phyloP scores from a whole-genome alignment of 2,797 vertebrate species.

The Poeciliopsis gracilis region DNA sequence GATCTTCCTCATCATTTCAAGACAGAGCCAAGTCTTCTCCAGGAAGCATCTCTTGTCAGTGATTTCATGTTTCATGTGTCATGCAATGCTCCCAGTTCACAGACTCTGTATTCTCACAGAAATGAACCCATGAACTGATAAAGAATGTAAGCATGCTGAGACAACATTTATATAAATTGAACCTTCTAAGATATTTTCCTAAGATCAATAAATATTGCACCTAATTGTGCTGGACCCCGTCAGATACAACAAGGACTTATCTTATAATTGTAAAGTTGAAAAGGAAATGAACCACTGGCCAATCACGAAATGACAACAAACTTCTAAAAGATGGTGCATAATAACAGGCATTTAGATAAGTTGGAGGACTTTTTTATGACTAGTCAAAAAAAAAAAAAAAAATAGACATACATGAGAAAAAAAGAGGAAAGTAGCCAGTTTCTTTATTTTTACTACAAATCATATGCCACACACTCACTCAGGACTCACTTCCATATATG shows the following conservation, averaged over 20 bases:
- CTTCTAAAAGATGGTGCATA: conserved; percentile 34
- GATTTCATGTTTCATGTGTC: too few species aligned
- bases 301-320: conserved; percentile 4
- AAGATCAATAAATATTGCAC: too few species aligned
- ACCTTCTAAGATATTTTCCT: too few species aligned
- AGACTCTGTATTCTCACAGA: too few species aligned
- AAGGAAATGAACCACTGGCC: background rate
- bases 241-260: background rate
- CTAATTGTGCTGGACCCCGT: too few species aligned
- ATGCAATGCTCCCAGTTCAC: too few species aligned
- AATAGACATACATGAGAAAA: conserved; percentile 23
- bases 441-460: conserved; percentile 39
- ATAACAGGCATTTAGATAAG: conserved; percentile 35
- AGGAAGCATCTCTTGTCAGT: too few species aligned
- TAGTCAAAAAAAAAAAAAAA: conserved; percentile 52
- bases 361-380: conserved; percentile 4
- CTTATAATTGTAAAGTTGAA: background rate
- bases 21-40: too few species aligned
- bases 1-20: too few species aligned
- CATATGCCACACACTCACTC: conserved; percentile 41
- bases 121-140: too few species aligned
- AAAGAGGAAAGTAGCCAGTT: background rate
- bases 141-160: too few species aligned
- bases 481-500: conserved; percentile 32
- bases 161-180: too few species aligned